A percentile compares a stretch with the other conserved stretches of the same genome.
phyloP scores from a whole-genome alignment of 2,888 invertebrate genomes.

The Phyllotreta striolata region DNA sequence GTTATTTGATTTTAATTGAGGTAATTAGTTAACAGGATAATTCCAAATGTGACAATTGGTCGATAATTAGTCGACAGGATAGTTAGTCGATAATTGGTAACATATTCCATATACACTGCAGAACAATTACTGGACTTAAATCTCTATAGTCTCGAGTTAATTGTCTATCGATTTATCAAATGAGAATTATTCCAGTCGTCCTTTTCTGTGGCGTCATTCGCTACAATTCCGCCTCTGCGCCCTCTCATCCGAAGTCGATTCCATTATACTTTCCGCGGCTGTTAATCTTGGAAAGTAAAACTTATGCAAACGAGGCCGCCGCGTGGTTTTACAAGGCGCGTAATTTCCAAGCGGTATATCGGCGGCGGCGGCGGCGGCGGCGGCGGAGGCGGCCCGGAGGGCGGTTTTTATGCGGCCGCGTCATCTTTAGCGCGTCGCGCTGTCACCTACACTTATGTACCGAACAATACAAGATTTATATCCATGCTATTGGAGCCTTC shows the following conservation, averaged over 20 bases:
- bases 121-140: no score
- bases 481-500: conserved; percentile 31
- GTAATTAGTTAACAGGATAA: no score
- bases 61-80: no score
- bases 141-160: no score
- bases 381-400: conserved; percentile 32
- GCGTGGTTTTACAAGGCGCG: conserved; percentile 62
- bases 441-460: conserved; percentile 53
- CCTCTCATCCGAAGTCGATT: conserved; percentile 49
- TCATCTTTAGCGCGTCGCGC: conserved; percentile 55
- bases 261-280: conserved; percentile 60
- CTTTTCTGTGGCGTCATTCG: no score
- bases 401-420: conserved; percentile 42
- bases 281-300: conserved; percentile 63
- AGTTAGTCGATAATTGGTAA: no score
- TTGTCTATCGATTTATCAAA: no score
- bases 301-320: conserved; percentile 62
- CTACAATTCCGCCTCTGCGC: conserved; percentile 27
- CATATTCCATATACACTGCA: no score
- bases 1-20: no score
- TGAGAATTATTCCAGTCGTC: no score
- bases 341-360: conserved; percentile 53
- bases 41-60: no score
- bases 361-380: conserved; percentile 39
- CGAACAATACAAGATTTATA: conserved; percentile 58